Evolutionary conservation across 2,113 vertebrate species (phyloP), one percentile per base, ranked within the genome.

Genomic region (Etheostoma cragini): DNA sequence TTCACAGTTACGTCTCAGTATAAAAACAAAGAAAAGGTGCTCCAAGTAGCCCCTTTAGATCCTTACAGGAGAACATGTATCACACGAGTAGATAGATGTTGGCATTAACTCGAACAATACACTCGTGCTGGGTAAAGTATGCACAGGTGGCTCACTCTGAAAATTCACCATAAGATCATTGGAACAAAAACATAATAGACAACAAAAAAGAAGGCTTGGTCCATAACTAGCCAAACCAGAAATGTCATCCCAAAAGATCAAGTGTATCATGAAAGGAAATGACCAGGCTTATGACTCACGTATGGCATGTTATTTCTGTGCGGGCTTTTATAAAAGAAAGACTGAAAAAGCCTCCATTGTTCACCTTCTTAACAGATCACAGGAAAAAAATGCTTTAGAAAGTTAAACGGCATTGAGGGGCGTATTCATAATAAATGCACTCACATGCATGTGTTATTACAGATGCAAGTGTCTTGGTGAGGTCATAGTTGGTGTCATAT

Each of bases 171-270:
- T 62, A 21, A 30, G 6, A 63, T 69, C 45, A 53, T 14, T 61
- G 52, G 46, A 69, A 53, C 10, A 80, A 54, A 78, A 81, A 71
- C 4, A 74, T 16, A 75, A 52, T 42, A 68, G 42, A 52, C 56
- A 72, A 73, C 42, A 7, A 78, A 30, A 52, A 74, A 69, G 22
- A 82, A 53, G 73, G 87, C 35, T 78, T 73, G 63, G 80, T 58
- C 57, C 53, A 19, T 15, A 82, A 79, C 82, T 50, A 54, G 61
- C 45, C 53, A 74, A 84, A 91, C 86, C 73, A 87, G 84, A 88
- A 84, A 76, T 33, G 62, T 66, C 61, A 62, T 76, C 19, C 42
- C 60, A 50, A 80, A 75, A 83, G 35, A 87, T 85, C 35, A 45
- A 78, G 54, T 78, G 47, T 68, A 56, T 77, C 57, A 66, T 70